These are phyloP conservation scores for Crotophaga sulcirostris DNA, from an alignment of 2,113 vertebrate genomes.

Conservation along the genomic window DNA sequence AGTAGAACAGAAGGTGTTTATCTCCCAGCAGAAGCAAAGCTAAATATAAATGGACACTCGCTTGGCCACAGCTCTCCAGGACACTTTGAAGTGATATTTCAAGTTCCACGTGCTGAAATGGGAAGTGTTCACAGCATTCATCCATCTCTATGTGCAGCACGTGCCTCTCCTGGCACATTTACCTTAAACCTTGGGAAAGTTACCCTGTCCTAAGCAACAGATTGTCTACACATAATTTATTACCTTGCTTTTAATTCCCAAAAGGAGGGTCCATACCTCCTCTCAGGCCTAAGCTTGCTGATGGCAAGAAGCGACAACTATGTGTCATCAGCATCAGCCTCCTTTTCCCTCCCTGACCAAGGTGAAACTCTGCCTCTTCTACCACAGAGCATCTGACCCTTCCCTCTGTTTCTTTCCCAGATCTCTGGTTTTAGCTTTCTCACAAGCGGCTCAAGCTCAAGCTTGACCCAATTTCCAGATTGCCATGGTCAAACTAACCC, in stretches of 20 bases:
- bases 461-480: neutral
- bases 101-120: neutral
- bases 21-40: neutral
- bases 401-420: neutral
- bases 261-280: neutral
- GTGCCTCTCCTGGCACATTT: neutral
- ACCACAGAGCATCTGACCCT: neutral
- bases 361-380: neutral
- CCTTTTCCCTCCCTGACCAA: neutral
- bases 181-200: neutral
- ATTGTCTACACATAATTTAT: neutral
- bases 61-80: neutral
- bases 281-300: neutral
- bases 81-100: neutral
- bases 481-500: neutral
- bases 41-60: neutral
- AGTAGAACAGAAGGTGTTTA: neutral
- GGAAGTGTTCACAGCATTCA: neutral
- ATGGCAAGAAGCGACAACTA: fast-evolving
- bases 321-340: neutral
- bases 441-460: neutral
- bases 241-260: neutral
- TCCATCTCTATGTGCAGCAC: neutral
- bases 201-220: neutral
- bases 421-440: neutral